Evolutionary conservation across 1,140 invertebrate species (phyloP), one percentile per base, ranked within the genome.

Genomic region (Helicoverpa armigera): DNA sequence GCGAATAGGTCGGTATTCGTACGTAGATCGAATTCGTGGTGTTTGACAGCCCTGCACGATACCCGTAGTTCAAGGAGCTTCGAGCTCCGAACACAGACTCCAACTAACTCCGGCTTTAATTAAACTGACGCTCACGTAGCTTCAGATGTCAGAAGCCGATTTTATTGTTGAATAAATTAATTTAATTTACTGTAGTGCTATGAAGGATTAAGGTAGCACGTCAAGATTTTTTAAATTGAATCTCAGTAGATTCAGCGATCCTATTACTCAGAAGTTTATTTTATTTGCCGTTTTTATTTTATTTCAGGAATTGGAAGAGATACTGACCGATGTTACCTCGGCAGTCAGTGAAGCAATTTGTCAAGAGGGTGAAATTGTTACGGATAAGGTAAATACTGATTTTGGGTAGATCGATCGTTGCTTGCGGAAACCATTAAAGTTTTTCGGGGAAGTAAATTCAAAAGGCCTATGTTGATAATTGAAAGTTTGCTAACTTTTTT

Each of bases 221-320:
- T 18, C 48, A 48, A 48, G n/a, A 16, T n/a, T n/a, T n/a, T 35
- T 9, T 9, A 43, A 43, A 43, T 9, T 43, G 35, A 43, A 43
- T 43, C 35, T 43, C 35, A 7, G 35, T 9, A 43, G 35, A 43
- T 43, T 43, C 35, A 43, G 35, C 35, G 35, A 53, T 53, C n/a
- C 12, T 23, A 51, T 23, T 69, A 61, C 58, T 61, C 14, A 61
- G 23, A 31, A 48, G 31, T 65, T 65, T 65, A 72, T 18, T n/a
- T 29, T 58, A 79, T 83, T 43, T 63, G 80, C 79, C 16, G 12
- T 75, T 82, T 84, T 80, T 87, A 79, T 88, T 90, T 91, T 88
- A 94, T 89, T 96, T 70, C 95, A 98, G 97, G 98, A 98, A 95
- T 93, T 98, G 84, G 98, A 98, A 94, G 97, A 98, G 89, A 98